phyloP scores from a whole-genome alignment of 2,797 vertebrate genomes.

The Paratrypauchen microcephalus region DNA sequence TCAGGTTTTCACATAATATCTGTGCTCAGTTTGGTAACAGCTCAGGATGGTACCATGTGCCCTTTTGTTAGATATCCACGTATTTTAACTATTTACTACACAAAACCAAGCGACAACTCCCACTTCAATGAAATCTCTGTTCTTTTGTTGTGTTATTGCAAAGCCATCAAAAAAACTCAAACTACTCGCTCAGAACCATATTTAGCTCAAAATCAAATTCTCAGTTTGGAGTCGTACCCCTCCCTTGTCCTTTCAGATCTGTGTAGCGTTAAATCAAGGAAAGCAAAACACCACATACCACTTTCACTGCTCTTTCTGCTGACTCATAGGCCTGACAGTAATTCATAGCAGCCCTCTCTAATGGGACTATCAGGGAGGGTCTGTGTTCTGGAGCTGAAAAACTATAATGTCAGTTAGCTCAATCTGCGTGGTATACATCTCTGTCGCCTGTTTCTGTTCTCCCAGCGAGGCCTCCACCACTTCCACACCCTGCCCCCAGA shows the following conservation, averaged over 20 bases:
- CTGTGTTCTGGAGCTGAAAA: slow-evolving; percentile 10
- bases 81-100: background rate
- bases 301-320: slow-evolving; percentile 23
- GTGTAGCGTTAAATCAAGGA: slow-evolving; percentile 5
- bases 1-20: background rate
- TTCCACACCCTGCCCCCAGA: slow-evolving; percentile 36
- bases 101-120: background rate
- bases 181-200: background rate
- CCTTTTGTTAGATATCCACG: background rate
- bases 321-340: slow-evolving; percentile 33
- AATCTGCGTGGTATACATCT: slow-evolving; percentile 36
- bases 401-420: slow-evolving; percentile 22
- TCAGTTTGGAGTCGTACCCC: background rate
- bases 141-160: background rate
- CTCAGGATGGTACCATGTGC: background rate
- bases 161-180: background rate
- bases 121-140: background rate
- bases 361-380: slow-evolving; percentile 15
- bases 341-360: slow-evolving; percentile 22
- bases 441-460: slow-evolving; percentile 17
- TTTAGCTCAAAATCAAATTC: background rate
- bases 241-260: background rate
- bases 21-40: background rate
- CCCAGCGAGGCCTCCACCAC: slow-evolving; percentile 46
- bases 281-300: slow-evolving; percentile 12